A percentile compares a stretch with the other conserved stretches of the same genome.
phyloP scores from a whole-genome alignment of 2,888 invertebrate species.

The Priocnemis perturbator region DNA sequence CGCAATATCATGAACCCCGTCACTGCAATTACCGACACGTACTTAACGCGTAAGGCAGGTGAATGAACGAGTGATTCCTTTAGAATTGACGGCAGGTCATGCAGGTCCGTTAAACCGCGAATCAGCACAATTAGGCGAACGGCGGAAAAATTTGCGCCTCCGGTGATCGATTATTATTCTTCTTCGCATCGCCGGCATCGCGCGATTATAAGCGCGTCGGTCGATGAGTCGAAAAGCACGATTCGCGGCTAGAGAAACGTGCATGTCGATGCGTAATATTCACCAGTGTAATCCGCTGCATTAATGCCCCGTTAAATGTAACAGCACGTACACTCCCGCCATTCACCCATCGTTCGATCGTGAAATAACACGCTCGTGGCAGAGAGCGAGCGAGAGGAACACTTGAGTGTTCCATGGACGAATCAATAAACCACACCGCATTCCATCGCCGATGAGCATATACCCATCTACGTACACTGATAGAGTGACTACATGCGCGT shows the following conservation, averaged over 20 bases:
- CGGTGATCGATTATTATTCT: background rate
- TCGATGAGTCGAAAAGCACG: too few species aligned
- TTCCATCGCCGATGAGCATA: background rate
- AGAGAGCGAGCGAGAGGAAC: slow-evolving; percentile 12
- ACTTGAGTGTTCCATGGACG: slow-evolving; percentile 26
- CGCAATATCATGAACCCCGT: too few species aligned
- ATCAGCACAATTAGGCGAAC: too few species aligned
- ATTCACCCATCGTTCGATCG: slow-evolving; percentile 29
- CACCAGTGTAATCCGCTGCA: slow-evolving; percentile 26
- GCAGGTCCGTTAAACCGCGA: too few species aligned
- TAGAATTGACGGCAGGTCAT: too few species aligned
- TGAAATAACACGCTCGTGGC: slow-evolving; percentile 28
- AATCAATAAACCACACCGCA: slow-evolving; percentile 33
- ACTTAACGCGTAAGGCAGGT: too few species aligned
- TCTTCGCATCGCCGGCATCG: slow-evolving; percentile 7
- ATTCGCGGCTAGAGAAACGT: too few species aligned
- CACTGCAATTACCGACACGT: too few species aligned
- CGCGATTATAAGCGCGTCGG: slow-evolving; percentile 22
- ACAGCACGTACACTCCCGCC: slow-evolving; percentile 18
- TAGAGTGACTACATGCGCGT: too few species aligned
- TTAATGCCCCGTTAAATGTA: slow-evolving; percentile 40
- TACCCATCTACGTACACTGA: background rate
- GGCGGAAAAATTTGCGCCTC: too few species aligned
- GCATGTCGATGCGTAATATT: slow-evolving; percentile 15
- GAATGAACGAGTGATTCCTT: too few species aligned